phyloP scores from a whole-genome alignment of 1,140 invertebrate genomes.

The Achatina immaculata region DNA sequence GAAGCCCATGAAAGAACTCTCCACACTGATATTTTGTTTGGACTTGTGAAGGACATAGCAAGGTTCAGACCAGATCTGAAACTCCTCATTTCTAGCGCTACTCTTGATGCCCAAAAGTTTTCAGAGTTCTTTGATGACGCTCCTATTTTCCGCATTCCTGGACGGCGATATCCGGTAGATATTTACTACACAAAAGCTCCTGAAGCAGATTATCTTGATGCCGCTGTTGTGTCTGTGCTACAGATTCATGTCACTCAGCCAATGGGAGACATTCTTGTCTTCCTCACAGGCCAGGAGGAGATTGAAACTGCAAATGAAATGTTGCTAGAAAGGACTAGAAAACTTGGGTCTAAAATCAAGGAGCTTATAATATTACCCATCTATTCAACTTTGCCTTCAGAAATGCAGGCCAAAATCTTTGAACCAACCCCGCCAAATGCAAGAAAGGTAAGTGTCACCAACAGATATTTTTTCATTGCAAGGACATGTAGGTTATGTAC shows the following conservation, averaged over 20 bases:
- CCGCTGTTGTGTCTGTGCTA: slow-evolving; percentile 94
- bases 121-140: slow-evolving; percentile 99
- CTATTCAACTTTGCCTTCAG: slow-evolving; percentile 97
- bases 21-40: slow-evolving; percentile 98
- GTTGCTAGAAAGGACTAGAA: slow-evolving; percentile 88
- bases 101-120: slow-evolving; percentile 98
- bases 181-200: slow-evolving; percentile 99
- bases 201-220: slow-evolving; percentile 98
- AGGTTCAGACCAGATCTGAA: slow-evolving; percentile 95
- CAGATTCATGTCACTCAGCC: slow-evolving; percentile 97
- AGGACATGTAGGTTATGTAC: too few relatives aligned
- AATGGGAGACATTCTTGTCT: slow-evolving; percentile 93
- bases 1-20: slow-evolving; percentile 98
- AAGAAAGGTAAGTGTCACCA: slow-evolving; percentile 79
- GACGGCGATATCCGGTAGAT: slow-evolving; percentile 85
- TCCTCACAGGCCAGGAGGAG: slow-evolving; percentile 94
- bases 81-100: slow-evolving; percentile 96
- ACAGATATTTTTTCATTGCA: too few relatives aligned
- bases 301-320: slow-evolving; percentile 97
- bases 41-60: slow-evolving; percentile 97
- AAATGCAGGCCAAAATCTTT: slow-evolving; percentile 99
- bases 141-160: slow-evolving; percentile 97
- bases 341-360: slow-evolving; percentile 91
- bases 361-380: slow-evolving; percentile 96
- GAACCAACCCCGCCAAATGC: slow-evolving; percentile 94